Evolutionary conservation across 2,113 vertebrate genomes (phyloP), one percentile per base, ranked within the genome.

Genomic region (Chionis minor): DNA sequence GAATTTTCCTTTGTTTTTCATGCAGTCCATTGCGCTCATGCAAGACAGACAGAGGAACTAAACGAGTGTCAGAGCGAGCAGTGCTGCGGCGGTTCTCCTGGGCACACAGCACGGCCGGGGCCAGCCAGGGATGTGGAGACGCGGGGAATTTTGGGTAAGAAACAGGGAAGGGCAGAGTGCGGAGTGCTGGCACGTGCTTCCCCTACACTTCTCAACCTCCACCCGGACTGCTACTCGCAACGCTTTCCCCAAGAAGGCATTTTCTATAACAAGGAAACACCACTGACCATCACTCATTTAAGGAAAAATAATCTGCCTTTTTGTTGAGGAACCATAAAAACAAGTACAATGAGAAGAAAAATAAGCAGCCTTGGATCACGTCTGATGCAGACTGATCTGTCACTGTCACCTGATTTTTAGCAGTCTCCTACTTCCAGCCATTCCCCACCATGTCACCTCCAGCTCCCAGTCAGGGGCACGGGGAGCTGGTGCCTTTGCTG

Each of bases 241-340:
- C 12, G 21, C 1, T 42, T 32, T 45, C 67, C 69, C 65, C 5
- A 27, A 55, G 35, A 61, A 88, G 44, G 5, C 33, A 11, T 56
- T 49, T 85, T 56, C 65, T 61, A 10, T 19, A 27, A 32, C 33
- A 62, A 70, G 62, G 62, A 38, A 86, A 45, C 33, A 12, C 38
- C 16, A 8, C 47, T 22, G 21, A 71, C 8, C 5, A 3, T 40
- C 33, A 24, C 33, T 71, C 4, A 8, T 44, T 61, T 20, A 47
- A 62, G 49, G 40, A 56, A 93, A 95, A 92, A 89, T n/a, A 70
- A 58, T 54, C 75, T 72, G 22, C 44, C 71, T 88, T 91, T 94
- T 79, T 81, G 69, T 86, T 62, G 56, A 91, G 83, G 51, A 97
- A 86, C 69, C 69, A 56, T 40, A 58, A 92, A 92, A 96, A 63